Evolutionary conservation across 2,888 invertebrate species (phyloP).

Genomic region (Orthosia gracilis): DNA sequence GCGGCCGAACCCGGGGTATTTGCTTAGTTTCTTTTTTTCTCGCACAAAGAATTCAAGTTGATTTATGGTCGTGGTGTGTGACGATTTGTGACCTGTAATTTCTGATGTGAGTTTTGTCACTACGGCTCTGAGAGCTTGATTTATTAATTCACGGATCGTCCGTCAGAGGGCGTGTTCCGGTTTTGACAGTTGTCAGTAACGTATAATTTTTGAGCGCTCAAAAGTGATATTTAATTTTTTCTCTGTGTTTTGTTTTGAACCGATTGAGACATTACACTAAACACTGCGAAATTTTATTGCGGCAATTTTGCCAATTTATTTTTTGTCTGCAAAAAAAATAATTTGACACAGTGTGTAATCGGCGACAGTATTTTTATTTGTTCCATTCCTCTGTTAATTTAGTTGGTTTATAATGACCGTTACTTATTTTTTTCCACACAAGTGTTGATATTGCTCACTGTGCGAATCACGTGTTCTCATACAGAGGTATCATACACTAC

Average conservation of each 20-base stretch:
- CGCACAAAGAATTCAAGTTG: slow-evolving; percentile 87
- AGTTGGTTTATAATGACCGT: slow-evolving; percentile 31
- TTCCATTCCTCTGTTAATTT: slow-evolving; percentile 51
- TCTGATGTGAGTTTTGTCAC: slow-evolving; percentile 90
- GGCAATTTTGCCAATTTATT: slow-evolving; percentile 57
- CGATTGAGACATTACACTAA: slow-evolving; percentile 66
- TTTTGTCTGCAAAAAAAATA: slow-evolving; percentile 42
- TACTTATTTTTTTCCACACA: slow-evolving; percentile 36
- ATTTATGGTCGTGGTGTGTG: slow-evolving; percentile 88
- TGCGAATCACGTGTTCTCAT: slow-evolving; percentile 76
- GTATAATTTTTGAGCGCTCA: slow-evolving; percentile 78
- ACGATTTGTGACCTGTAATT: slow-evolving; percentile 91
- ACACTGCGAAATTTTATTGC: slow-evolving; percentile 65
- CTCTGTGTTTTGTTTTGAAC: slow-evolving; percentile 64
- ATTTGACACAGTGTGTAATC: slow-evolving; percentile 52
- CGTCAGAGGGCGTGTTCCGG: slow-evolving; percentile 80
- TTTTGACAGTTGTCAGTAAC: slow-evolving; percentile 85
- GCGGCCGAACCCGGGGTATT: slow-evolving; percentile 82
- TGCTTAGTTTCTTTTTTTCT: slow-evolving; percentile 88
- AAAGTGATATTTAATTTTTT: slow-evolving; percentile 66
- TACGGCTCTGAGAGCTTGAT: slow-evolving; percentile 83
- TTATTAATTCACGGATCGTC: slow-evolving; percentile 85
- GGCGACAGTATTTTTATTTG: slow-evolving; percentile 44
- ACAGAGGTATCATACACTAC: slow-evolving; percentile 71
- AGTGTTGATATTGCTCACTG: slow-evolving; percentile 32